Base-by-base conservation (phyloP, 2,113 vertebrate species). In the Labrus mixtus region DNA sequence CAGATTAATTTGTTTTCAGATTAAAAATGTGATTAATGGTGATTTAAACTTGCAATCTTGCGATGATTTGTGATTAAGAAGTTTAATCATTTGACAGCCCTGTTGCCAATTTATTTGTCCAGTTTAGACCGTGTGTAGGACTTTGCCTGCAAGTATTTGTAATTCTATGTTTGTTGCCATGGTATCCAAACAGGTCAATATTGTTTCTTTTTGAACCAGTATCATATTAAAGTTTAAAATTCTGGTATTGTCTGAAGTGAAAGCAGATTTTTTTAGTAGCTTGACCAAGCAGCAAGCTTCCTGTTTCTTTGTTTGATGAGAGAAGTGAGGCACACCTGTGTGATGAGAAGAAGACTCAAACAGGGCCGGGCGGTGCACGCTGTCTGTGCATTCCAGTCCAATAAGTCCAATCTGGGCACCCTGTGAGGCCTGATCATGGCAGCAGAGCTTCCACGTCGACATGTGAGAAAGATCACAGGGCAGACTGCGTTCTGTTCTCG, bases 381-480 rank as follows among this genome's bases (percentile, higher is more conserved):
- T 7, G 67, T 29, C 41, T 15, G 39, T 11, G 33, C 76, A 86
- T 87, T 89, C 83, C 82, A 73, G 60, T 54, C 57, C 59, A 58
- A 67, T 66, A 78, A 72, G 66, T n/a, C 48, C 58, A 51, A 65
- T 56, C 69, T 7, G 63, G 81, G 83, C 77, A 68, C 84, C 86
- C 19, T 55, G 76, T 59, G 87, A 64, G 90, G 48, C 45, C 9
- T 23, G 77, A 83, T 76, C 78, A 81, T 5, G 64, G 73, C 79
- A 62, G 76, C 76, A 66, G 77, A 81, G 50, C 82, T 65, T 61
- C 73, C 62, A 51, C 39, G 67, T 56, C 43, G 81, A 89, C 87
- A 84, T 78, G 77, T 89, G 89, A 87, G 83, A 86, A 71, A 86
- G 82, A 91, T 90, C 90, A 89, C 79, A 84, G 48, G 66, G 72